A percentile compares a stretch with the other conserved stretches of the same genome.
Conservation (phyloP, 2,113 vertebrate genomes). For the Xiphophorus hellerii region DNA sequence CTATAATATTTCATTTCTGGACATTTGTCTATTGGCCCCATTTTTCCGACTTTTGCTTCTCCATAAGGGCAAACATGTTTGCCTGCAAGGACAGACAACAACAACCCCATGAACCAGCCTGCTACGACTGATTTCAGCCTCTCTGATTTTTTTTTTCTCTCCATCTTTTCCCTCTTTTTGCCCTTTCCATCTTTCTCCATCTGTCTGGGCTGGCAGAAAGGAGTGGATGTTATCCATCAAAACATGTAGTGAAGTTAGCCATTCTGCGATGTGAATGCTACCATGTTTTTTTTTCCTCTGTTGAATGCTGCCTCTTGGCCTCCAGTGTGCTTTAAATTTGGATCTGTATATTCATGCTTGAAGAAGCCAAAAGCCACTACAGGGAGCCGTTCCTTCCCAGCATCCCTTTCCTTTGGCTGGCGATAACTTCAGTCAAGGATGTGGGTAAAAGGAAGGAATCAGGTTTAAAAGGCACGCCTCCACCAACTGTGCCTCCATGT, state of each 20-base stretch:
- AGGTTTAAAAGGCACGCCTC: slow-evolving; percentile 52
- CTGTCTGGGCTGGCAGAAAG: slow-evolving; percentile 50
- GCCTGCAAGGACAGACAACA: slow-evolving; percentile 62
- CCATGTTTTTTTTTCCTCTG: slow-evolving; percentile 1
- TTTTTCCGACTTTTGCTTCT: slow-evolving; percentile 28
- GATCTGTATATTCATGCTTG: slow-evolving; percentile 11
- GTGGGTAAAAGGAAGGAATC: slow-evolving; percentile 32
- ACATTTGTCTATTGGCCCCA: not conserved
- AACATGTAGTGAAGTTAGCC: slow-evolving; percentile 9
- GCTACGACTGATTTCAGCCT: slow-evolving; percentile 13
- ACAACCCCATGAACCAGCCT: slow-evolving; percentile 52
- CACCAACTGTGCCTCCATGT: slow-evolving; percentile 57
- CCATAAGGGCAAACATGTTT: slow-evolving; percentile 37
- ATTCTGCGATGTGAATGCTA: slow-evolving; percentile 4
- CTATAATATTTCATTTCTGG: not conserved
- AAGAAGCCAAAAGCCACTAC: slow-evolving; percentile 36
- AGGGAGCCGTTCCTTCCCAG: slow-evolving; percentile 51
- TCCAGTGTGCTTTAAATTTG: slow-evolving; percentile 19
- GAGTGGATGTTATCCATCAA: slow-evolving; percentile 32
- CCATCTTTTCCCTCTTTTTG: not conserved
- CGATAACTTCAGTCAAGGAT: slow-evolving; percentile 34
- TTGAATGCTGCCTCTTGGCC: slow-evolving; percentile 22
- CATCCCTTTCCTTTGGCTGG: slow-evolving; percentile 48
- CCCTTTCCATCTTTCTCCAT: slow-evolving; percentile 38
- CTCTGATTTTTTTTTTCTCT: slow-evolving; percentile 25